Conservation (phyloP, 2,797 vertebrate species). For the Aphelocoma californica region DNA sequence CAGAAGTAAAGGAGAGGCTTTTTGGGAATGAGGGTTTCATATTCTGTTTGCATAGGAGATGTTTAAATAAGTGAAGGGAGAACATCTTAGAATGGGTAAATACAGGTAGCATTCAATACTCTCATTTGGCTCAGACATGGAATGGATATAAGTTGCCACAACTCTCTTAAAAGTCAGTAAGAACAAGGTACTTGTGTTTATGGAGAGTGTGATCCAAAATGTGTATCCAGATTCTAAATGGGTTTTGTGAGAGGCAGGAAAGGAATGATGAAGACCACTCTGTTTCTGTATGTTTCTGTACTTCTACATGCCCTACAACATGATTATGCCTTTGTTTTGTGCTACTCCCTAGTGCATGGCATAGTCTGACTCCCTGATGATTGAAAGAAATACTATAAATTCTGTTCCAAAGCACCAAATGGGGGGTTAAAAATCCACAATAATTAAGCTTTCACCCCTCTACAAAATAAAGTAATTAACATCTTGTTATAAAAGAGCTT, state of each 20-base stretch:
- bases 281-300: background rate
- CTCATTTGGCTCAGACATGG: background rate
- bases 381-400: constrained; percentile 3
- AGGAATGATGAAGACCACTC: background rate
- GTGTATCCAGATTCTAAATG: background rate
- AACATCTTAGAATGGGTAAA: background rate
- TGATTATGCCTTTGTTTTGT: background rate
- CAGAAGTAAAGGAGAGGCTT: background rate
- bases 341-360: background rate
- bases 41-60: background rate
- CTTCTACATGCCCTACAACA: background rate
- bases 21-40: background rate
- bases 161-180: background rate
- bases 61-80: background rate
- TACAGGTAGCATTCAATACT: background rate
- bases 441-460: constrained; percentile 39
- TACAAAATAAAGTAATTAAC: constrained; percentile 32
- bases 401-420: background rate
- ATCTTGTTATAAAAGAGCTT: background rate
- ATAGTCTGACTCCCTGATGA: background rate
- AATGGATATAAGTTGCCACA: background rate
- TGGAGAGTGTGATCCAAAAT: background rate
- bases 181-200: background rate
- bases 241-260: background rate
- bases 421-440: background rate